Conservation (phyloP, 2,888 invertebrate genomes). For the Hybos culiciformis region DNA sequence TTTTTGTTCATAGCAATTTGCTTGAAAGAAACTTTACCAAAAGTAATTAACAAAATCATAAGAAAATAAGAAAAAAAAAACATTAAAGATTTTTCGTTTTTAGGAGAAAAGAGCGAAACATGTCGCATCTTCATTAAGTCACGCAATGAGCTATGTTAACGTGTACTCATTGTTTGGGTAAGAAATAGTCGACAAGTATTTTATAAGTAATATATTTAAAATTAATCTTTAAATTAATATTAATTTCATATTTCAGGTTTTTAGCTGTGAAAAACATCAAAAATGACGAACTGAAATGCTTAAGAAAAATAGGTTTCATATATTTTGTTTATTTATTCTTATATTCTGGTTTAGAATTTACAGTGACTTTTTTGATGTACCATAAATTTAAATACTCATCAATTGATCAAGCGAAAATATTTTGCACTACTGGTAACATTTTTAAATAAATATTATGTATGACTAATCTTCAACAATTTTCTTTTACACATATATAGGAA, state of each 20-base stretch:
- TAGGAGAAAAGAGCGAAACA: conserved; percentile 54
- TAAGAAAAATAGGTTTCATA: conserved; percentile 55
- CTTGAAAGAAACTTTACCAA: conserved; percentile 73
- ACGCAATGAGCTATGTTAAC: conserved; percentile 52
- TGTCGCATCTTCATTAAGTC: conserved; percentile 49
- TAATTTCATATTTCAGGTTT: conserved; percentile 46
- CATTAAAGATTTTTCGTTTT: conserved; percentile 6
- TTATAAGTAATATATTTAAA: conserved; percentile 12
- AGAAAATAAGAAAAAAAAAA: conserved; percentile 1
- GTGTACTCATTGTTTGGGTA: conserved; percentile 42
- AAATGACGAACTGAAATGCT: conserved; percentile 45
- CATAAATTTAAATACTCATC: conserved; percentile 80
- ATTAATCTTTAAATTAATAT: conserved; percentile 38
- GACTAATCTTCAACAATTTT: neutral
- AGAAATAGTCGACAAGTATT: conserved; percentile 12
- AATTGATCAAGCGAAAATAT: conserved; percentile 97
- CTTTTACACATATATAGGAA: conserved; percentile 32
- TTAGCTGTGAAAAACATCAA: conserved; percentile 52
- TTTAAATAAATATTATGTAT: conserved; percentile 1
- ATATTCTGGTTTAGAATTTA: conserved; percentile 95
- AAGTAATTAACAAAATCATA: conserved; percentile 35
- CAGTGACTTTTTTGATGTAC: conserved; percentile 91
- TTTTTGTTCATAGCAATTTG: conserved; percentile 55
- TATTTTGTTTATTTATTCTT: conserved; percentile 88
- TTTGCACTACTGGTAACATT: conserved; percentile 68